A percentile compares a stretch with the other conserved stretches of the same genome.
phyloP scores from a whole-genome alignment of 2,113 vertebrate species.

The Lepus timidus region DNA sequence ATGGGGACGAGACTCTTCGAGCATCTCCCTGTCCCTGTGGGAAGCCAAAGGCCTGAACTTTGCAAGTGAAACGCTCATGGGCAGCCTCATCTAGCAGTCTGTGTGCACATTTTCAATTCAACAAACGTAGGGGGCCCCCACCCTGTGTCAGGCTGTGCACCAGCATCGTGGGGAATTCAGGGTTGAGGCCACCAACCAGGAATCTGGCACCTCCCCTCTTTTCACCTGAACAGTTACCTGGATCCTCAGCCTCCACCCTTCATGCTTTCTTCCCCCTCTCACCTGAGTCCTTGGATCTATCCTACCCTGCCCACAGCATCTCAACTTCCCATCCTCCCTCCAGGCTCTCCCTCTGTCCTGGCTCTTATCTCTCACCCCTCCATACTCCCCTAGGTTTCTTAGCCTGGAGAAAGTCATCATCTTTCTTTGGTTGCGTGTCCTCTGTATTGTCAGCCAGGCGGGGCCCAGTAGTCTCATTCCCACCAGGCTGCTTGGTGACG shows the following conservation, averaged over 20 bases:
- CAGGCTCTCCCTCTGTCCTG: neutral
- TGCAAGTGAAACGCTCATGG: neutral
- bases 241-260: no score
- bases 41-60: neutral
- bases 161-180: neutral
- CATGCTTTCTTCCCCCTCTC: neutral
- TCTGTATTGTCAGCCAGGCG: neutral
- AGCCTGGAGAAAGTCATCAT: neutral
- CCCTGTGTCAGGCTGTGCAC: neutral
- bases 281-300: neutral
- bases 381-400: neutral
- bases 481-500: neutral
- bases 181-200: neutral
- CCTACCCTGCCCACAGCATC: no score
- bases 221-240: neutral
- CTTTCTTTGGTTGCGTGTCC: slow-evolving; percentile 3
- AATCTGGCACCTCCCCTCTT: neutral
- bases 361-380: neutral
- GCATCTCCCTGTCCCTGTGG: neutral
- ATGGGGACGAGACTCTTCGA: neutral
- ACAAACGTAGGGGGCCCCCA: neutral
- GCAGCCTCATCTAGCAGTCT: neutral
- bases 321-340: neutral
- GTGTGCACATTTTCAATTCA: neutral
- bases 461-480: neutral